Percentiles rank a stretch among this genome's conserved stretches.
Evolutionary conservation across 2,888 invertebrate species (phyloP).

Genomic region (Synergus umbraculus): DNA sequence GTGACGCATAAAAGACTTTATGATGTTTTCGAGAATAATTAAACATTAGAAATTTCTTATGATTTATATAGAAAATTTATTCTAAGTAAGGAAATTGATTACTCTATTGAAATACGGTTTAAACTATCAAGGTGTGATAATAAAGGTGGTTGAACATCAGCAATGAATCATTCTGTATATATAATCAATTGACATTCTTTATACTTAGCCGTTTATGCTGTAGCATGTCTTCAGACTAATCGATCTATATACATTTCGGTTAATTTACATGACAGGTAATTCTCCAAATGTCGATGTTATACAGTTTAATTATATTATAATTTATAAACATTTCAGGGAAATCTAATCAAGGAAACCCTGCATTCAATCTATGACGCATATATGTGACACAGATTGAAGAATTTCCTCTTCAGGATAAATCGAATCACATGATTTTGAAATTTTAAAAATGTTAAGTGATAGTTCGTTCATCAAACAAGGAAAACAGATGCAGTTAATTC

Average conservation of each 20-base stretch:
- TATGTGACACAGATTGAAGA: neutral
- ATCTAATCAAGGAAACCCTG: neutral
- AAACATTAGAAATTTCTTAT: neutral
- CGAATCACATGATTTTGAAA: neutral
- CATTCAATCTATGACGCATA: neutral
- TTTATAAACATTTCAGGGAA: neutral
- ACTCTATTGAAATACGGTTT: neutral
- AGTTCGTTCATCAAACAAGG: constrained; percentile 15
- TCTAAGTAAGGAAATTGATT: no score
- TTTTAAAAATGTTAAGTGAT: neutral
- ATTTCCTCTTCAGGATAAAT: neutral
- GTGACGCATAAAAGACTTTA: no score
- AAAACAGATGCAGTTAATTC: neutral
- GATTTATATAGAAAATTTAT: neutral
- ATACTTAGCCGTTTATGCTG: neutral
- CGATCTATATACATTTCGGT: neutral
- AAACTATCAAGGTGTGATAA: constrained; percentile 28
- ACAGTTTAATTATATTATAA: neutral
- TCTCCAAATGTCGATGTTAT: neutral
- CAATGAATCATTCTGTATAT: constrained; percentile 22
- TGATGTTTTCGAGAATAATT: neutral
- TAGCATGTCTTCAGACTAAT: constrained; percentile 13
- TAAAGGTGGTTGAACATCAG: constrained; percentile 8
- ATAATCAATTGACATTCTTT: constrained; percentile 24
- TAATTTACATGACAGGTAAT: constrained; percentile 16